Base-by-base conservation (phyloP, 2,888 invertebrate genomes). In the Leptinotarsa tumamoca region DNA sequence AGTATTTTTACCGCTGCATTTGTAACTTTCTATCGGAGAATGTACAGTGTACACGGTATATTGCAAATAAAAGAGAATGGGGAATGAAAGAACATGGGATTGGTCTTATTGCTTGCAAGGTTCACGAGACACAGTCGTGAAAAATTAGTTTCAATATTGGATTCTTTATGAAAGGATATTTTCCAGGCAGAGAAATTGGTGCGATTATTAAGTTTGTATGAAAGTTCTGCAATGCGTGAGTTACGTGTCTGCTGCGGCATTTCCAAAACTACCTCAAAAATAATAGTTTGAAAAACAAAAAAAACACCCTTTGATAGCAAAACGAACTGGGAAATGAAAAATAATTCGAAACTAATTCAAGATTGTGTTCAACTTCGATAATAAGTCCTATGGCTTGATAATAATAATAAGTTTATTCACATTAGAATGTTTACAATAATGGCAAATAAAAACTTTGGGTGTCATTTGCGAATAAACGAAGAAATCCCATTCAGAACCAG, bases 91-190 rank as follows among this genome's bases (percentile, higher is more conserved):
- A 68, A 54, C 51, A 68, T 50, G 67, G 21, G 67, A 67, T 50
- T 43, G 67, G 23, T 51, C 61, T 68, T 68, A 73, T 73, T 73
- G 51, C 69, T 51, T 69, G 66, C 66, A 69, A 68, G 68, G 50
- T 63, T 69, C 33, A 33, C 23, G 61, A 27, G 69, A 68, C 73
- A 73, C 68, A 68, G 70, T 74, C 63, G 67, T 74, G 74, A 74
- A 70, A 74, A 70, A 74, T 74, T 67, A 70, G 74, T 70, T 74
- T 70, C 67, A 70, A 74, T 74, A 74, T 74, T 70, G 70, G 74
- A 74, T 74, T 67, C 54, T 70, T 52, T 74, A 67, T 73, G 66
- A 74, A 74, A 49, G 56, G 63, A 73, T 61, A 70, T 70, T 71
- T 74, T 67, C 70, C 63, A n/a, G 63, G 67, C 67, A 27, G 54